Conservation (phyloP, 2,113 vertebrate genomes). For the Ochotona princeps region DNA sequence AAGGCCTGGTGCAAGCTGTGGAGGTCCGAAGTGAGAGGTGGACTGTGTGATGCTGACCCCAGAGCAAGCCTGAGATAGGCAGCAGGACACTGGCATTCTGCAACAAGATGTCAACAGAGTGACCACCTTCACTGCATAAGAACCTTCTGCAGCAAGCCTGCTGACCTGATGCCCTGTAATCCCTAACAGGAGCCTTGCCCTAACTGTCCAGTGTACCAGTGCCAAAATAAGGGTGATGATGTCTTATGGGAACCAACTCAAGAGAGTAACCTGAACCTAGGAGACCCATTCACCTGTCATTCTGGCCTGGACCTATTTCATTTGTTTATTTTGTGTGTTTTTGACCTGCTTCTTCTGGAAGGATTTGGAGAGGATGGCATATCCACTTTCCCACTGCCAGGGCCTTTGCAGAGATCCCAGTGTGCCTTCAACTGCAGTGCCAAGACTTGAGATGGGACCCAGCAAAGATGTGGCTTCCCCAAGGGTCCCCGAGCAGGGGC, state of each 20-base stretch:
- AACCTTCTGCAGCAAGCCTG: not conserved
- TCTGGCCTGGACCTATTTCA: not conserved
- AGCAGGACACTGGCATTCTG: not conserved
- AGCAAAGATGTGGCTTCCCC: not conserved
- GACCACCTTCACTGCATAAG: not conserved
- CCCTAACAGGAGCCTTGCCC: not conserved
- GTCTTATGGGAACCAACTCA: not conserved
- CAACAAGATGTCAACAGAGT: not conserved
- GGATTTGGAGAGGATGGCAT: not conserved
- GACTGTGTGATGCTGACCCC: slow-evolving; percentile 86
- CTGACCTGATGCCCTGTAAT: not conserved
- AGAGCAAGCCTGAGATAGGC: not conserved
- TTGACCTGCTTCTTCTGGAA: not conserved
- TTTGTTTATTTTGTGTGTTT: not conserved
- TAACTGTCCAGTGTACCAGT: not conserved
- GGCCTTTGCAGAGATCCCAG: not conserved
- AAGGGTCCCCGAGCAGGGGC: not conserved
- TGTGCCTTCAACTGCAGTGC: not conserved
- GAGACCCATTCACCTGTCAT: not conserved
- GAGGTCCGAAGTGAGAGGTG: slow-evolving; percentile 93
- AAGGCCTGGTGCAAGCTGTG: slow-evolving; percentile 92
- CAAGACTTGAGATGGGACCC: not conserved
- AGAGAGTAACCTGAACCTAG: not conserved
- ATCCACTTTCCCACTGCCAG: not conserved
- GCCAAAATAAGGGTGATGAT: not conserved